A percentile compares a stretch with the other conserved stretches of the same genome.
These are phyloP conservation scores for Cyrtodaria siliqua DNA, from an alignment of 2,888 invertebrate species.

Conservation along the genomic window DNA sequence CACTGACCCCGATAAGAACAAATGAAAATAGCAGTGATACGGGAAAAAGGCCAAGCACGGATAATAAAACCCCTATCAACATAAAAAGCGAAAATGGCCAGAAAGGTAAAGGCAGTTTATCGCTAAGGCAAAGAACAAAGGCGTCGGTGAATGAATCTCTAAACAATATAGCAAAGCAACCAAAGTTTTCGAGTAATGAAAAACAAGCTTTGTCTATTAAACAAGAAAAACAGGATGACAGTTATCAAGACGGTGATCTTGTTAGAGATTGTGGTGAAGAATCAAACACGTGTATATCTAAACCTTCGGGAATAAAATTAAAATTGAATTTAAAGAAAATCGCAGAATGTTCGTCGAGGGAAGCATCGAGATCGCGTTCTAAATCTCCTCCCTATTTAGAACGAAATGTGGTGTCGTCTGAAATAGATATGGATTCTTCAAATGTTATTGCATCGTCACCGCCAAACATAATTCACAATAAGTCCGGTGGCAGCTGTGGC, in stretches of 20 bases:
- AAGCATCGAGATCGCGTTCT: conserved; percentile 27
- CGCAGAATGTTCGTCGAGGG: conserved; percentile 6
- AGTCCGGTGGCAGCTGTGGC: conserved; percentile 1
- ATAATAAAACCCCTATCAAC: neutral
- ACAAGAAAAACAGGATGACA: neutral
- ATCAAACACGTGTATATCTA: conserved; percentile 31
- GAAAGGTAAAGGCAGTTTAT: neutral
- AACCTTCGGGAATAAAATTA: conserved; percentile 57
- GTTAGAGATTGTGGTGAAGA: conserved; percentile 24
- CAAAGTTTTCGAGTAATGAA: neutral
- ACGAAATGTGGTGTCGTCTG: conserved; percentile 9
- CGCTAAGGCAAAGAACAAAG: conserved; percentile 34
- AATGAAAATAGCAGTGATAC: neutral
- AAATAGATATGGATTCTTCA: conserved; percentile 4
- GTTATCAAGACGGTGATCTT: conserved; percentile 4
- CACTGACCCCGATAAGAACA: neutral
- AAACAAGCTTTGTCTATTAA: no score
- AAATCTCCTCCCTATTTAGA: conserved; percentile 37
- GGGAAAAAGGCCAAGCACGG: neutral
- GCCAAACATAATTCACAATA: conserved; percentile 33
- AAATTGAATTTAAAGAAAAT: conserved; percentile 54
- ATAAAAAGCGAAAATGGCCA: neutral
- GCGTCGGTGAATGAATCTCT: conserved; percentile 59
- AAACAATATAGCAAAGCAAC: conserved; percentile 48
- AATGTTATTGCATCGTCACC: conserved; percentile 14